phyloP scores from a whole-genome alignment of 2,888 invertebrate genomes.

The Aradus depressus region DNA sequence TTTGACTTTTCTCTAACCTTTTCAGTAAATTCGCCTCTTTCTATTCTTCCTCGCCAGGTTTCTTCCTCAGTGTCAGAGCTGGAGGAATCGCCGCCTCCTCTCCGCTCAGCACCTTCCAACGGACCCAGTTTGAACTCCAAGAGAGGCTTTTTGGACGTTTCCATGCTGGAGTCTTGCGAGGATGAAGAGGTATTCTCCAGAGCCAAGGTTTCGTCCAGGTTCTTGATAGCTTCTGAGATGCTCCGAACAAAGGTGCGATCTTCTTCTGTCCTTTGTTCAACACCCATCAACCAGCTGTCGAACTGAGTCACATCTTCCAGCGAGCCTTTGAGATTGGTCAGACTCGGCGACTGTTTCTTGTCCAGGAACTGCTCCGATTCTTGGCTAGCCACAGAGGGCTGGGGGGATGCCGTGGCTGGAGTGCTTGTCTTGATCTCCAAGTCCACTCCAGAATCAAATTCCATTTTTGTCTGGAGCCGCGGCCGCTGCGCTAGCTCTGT shows the following conservation, averaged over 20 bases:
- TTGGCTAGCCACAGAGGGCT: constrained; percentile 31
- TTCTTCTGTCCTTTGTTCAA: constrained; percentile 46
- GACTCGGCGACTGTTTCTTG: constrained; percentile 36
- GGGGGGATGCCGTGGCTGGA: constrained; percentile 31
- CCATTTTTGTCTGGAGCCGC: constrained; percentile 28
- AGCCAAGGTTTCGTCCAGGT: constrained; percentile 51
- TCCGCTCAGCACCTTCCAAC: constrained; percentile 21
- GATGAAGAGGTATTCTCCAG: constrained; percentile 41
- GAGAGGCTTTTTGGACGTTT: constrained; percentile 38
- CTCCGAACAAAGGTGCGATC: constrained; percentile 49
- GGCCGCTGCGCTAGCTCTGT: constrained; percentile 22
- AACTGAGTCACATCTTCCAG: constrained; percentile 46
- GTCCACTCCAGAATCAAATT: constrained; percentile 32
- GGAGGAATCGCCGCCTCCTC: constrained; percentile 35
- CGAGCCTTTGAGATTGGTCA: constrained; percentile 56
- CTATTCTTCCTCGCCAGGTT: constrained; percentile 48
- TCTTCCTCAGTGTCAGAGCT: constrained; percentile 53
- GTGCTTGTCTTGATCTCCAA: constrained; percentile 29
- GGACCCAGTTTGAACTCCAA: constrained; percentile 38
- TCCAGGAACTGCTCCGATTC: constrained; percentile 31
- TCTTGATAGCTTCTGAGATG: constrained; percentile 51
- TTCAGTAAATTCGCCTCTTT: constrained; percentile 43
- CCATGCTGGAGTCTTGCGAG: constrained; percentile 43
- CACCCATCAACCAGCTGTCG: constrained; percentile 50
- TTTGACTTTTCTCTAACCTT: constrained; percentile 54